Percentiles rank a stretch among this genome's conserved stretches.
Conservation (phyloP, 35 echinoderm and acorn worm genomes). For the Chiridota heheva region DNA sequence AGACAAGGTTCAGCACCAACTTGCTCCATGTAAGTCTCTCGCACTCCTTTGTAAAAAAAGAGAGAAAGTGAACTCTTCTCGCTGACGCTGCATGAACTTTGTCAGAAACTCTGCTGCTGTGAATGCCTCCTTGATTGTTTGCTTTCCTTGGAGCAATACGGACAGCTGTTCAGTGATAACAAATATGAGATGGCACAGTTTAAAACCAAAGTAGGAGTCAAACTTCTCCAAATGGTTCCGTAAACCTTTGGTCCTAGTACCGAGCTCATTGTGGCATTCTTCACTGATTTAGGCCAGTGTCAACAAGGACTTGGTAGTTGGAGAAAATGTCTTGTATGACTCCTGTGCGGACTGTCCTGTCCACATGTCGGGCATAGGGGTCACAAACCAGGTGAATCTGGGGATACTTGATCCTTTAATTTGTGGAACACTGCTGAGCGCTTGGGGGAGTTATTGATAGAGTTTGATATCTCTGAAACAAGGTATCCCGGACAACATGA, state of each 20-base stretch:
- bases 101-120: background rate
- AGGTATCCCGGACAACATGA: background rate
- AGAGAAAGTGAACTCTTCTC: background rate
- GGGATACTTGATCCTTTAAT: background rate
- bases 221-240: constrained; percentile 11
- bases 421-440: background rate
- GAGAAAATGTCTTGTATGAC: constrained; percentile 24
- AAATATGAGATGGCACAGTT: constrained; percentile 3
- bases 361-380: constrained; percentile 48
- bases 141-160: background rate
- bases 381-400: background rate
- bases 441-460: constrained; percentile 28
- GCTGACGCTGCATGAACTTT: background rate
- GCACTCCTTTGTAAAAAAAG: constrained; percentile 16
- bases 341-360: constrained; percentile 50
- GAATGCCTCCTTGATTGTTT: constrained; percentile 16
- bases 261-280: constrained; percentile 14
- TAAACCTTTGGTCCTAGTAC: background rate
- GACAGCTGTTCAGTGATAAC: constrained; percentile 2
- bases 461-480: constrained; percentile 33
- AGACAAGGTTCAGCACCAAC: background rate
- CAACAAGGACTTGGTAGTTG: constrained; percentile 33
- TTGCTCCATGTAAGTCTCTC: background rate
- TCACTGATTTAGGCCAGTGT: constrained; percentile 3
- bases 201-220: constrained; percentile 20